Evolutionary conservation across 2,113 vertebrate genomes (phyloP).

Genomic region (Odocoileus virginianus): DNA sequence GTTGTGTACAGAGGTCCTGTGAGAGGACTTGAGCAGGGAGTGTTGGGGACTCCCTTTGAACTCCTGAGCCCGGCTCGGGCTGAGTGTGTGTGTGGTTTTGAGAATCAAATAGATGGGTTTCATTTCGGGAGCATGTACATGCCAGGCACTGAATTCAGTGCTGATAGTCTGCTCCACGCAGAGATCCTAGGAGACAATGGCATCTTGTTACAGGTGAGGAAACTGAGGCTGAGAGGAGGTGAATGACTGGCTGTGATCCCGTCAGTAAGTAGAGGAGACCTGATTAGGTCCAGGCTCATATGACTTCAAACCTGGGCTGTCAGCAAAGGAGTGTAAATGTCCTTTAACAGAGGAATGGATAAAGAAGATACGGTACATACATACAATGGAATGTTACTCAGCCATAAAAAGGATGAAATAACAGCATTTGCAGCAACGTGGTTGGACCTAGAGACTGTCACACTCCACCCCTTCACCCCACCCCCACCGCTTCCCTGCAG

Average conservation of each 20-base stretch:
- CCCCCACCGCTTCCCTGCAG: background rate
- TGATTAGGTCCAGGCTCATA: background rate
- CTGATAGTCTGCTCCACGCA: background rate
- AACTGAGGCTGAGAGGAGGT: background rate
- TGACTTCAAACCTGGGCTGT: background rate
- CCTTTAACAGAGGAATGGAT: background rate
- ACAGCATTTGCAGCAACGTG: background rate
- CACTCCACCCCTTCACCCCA: too few species aligned
- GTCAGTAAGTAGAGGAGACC: background rate
- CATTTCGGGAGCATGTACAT: rapidly evolving
- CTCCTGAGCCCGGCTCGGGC: background rate
- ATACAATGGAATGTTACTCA: background rate
- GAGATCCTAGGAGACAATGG: background rate
- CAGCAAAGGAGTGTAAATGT: background rate
- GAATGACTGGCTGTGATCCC: background rate
- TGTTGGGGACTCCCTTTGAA: background rate
- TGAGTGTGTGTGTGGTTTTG: background rate
- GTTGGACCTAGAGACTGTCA: too few species aligned
- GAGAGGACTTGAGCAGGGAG: background rate
- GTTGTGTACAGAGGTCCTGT: background rate
- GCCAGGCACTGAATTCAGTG: background rate
- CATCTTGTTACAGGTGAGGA: background rate
- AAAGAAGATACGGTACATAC: background rate
- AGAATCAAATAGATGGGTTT: background rate
- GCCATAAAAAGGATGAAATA: background rate